Evolutionary conservation across 2,888 invertebrate genomes (phyloP).

Genomic region (Malachius bipustulatus): DNA sequence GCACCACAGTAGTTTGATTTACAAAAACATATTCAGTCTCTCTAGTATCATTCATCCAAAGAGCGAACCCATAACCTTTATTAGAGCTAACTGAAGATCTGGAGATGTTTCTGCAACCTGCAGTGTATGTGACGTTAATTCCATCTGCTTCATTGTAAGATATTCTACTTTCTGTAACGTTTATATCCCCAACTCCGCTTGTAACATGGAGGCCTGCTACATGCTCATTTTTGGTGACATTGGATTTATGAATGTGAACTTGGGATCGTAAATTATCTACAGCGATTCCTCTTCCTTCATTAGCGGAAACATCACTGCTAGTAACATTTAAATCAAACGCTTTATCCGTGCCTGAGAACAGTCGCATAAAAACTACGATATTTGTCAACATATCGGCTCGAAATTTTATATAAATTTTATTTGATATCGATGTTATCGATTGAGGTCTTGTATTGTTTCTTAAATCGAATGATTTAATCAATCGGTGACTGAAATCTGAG

Average conservation of each 20-base stretch:
- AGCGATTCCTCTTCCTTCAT: constrained; percentile 91
- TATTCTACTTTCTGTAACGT: constrained; percentile 81
- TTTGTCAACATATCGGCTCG: constrained; percentile 59
- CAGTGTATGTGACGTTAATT: constrained; percentile 83
- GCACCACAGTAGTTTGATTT: constrained; percentile 77
- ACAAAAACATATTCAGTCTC: constrained; percentile 65
- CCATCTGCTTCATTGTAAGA: constrained; percentile 90
- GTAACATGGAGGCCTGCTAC: constrained; percentile 84
- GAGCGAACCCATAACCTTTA: constrained; percentile 73
- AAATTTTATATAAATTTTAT: constrained; percentile 71
- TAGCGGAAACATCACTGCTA: constrained; percentile 73
- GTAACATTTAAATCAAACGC: constrained; percentile 80
- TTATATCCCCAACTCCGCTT: constrained; percentile 87
- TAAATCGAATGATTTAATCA: constrained; percentile 59
- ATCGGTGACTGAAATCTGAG: constrained; percentile 53
- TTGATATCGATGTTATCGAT: constrained; percentile 70
- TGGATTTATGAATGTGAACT: constrained; percentile 71
- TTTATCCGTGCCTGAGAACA: constrained; percentile 66
- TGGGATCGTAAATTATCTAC: constrained; percentile 83
- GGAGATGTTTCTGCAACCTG: constrained; percentile 88
- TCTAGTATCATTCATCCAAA: constrained; percentile 80
- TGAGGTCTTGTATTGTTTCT: constrained; percentile 81
- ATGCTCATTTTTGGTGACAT: constrained; percentile 77
- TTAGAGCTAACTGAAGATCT: constrained; percentile 77
- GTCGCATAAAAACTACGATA: constrained; percentile 63